phyloP scores from a whole-genome alignment of 1,140 invertebrate genomes.

The Caerostris extrusa region DNA sequence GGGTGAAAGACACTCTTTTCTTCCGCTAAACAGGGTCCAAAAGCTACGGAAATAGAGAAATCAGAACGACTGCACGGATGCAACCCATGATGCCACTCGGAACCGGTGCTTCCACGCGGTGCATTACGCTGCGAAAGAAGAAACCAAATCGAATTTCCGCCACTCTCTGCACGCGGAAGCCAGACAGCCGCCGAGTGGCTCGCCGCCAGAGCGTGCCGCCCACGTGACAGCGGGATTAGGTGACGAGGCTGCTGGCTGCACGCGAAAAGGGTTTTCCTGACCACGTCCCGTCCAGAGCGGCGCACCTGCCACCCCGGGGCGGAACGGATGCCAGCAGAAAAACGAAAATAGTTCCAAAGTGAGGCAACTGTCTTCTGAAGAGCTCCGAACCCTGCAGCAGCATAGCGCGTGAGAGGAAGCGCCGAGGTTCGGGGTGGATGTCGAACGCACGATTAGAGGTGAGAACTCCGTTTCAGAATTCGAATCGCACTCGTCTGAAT shows the following conservation, averaged over 20 bases:
- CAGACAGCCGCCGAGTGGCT: neutral
- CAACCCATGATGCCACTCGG: neutral
- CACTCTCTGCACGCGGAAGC: neutral
- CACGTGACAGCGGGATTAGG: neutral
- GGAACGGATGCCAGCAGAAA: too few relatives aligned
- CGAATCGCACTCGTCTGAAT: too few relatives aligned
- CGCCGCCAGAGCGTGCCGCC: constrained; percentile 1
- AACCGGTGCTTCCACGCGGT: neutral
- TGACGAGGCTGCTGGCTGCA: too few relatives aligned
- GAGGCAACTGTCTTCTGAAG: too few relatives aligned
- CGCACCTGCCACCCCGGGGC: too few relatives aligned
- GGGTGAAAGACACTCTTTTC: too few relatives aligned
- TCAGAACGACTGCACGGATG: neutral
- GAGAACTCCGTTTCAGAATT: too few relatives aligned
- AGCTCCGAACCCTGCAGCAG: too few relatives aligned
- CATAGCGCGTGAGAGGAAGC: too few relatives aligned
- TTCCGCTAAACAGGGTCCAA: neutral
- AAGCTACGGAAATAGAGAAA: neutral
- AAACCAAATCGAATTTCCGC: neutral
- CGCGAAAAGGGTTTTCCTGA: neutral
- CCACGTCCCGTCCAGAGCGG: neutral
- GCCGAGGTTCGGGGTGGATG: too few relatives aligned
- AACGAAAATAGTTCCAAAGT: too few relatives aligned
- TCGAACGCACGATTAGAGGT: too few relatives aligned
- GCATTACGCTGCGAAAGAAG: neutral